Evolutionary conservation across 2,113 vertebrate species (phyloP).

Genomic region (Carassius auratus): DNA sequence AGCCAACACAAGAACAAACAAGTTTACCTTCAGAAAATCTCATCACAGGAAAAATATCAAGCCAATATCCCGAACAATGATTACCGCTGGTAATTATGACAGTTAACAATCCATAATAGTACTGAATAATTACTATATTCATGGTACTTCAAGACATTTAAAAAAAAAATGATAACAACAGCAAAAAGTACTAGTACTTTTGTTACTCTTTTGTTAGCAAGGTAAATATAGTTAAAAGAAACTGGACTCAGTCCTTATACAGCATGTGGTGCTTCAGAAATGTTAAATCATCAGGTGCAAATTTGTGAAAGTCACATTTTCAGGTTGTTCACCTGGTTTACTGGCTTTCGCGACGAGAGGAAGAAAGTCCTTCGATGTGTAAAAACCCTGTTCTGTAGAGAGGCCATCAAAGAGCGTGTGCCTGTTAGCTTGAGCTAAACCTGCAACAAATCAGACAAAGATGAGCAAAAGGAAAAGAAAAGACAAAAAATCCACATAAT

Average conservation of each 20-base stretch:
- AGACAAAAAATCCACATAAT: no score
- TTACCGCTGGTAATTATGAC: not conserved
- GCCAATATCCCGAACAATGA: not conserved
- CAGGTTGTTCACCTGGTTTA: slow-evolving; percentile 78
- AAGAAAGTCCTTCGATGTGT: slow-evolving; percentile 86
- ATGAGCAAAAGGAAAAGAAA: not conserved
- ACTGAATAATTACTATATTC: not conserved
- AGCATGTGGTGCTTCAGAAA: not conserved
- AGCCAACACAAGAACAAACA: not conserved
- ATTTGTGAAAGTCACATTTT: not conserved
- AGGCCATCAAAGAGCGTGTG: slow-evolving; percentile 79
- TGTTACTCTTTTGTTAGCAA: not conserved
- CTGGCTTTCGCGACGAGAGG: slow-evolving; percentile 83
- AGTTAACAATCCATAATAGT: not conserved
- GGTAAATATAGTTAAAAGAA: not conserved
- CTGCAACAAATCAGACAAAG: slow-evolving; percentile 61
- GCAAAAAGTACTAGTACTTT: not conserved
- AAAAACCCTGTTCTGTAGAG: slow-evolving; percentile 79
- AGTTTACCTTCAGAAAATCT: not conserved
- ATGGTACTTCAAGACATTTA: not conserved
- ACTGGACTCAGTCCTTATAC: not conserved
- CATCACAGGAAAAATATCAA: not conserved
- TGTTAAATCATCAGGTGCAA: not conserved
- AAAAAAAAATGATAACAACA: not conserved
- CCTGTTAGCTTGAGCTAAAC: slow-evolving; percentile 83